Evolutionary conservation across 2,113 vertebrate genomes (phyloP), one percentile per base, ranked within the genome.

Genomic region (Pygoscelis antarcticus): DNA sequence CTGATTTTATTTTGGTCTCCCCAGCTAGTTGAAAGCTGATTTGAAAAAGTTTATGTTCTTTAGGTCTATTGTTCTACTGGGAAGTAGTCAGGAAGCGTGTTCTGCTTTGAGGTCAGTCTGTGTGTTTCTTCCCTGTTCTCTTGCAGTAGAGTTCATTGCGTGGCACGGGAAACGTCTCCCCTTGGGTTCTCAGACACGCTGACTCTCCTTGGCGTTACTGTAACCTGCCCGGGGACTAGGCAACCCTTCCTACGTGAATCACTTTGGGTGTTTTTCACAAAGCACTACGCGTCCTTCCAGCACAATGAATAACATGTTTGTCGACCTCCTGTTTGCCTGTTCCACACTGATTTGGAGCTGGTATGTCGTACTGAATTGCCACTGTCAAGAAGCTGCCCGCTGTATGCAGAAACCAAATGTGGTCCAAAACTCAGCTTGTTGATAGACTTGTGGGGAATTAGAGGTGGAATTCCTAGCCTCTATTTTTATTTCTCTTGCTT

Each of bases 11-110:
- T 93, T 78, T 22, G 70, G 27, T 82, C 22, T 93, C 49, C 51
- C 29, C 55, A 25, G 42, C 89, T 44, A 47, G 5, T 14, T 57
- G 55, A 4, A 58, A 34, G 72, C 76, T 29, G 90, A 4, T 77
- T 32, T 36, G 72, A 26, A 72, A 30, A 83, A 8, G 47, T 20
- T 52, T 27, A 8, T 81, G 89, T 83, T 85, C 74, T 66, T 42
- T 13, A 54, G 91, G 62, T 25, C 87, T 4, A 66, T 94, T 97
- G 96, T 96, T 89, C 44, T 91, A 3, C 54, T 9, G 80, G 95
- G 92, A 91, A 85, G 89, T 0, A 34, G 30, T 69, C 94, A 94
- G 97, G 95, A 97, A 96, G 14, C 5, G 10, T 11, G 69, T 14
- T 17, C 22, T 23, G 86, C 90, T 90, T 57, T 36, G 88, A 82